Evolutionary conservation across 2,113 vertebrate species (phyloP).

Genomic region (Vidua chalybeata): DNA sequence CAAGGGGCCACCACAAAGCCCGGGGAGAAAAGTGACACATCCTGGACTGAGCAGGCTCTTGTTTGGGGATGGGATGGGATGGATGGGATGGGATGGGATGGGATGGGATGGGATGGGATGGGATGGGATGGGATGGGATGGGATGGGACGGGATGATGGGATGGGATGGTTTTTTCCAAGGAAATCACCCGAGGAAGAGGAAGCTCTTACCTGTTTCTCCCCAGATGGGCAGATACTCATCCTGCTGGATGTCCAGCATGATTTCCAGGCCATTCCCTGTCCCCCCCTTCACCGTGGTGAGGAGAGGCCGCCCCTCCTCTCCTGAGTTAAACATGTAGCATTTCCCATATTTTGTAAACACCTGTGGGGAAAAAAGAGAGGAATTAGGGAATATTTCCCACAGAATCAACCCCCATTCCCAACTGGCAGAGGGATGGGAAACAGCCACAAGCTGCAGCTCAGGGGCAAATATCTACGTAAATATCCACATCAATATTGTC

Average conservation of each 20-base stretch:
- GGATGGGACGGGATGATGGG: not conserved
- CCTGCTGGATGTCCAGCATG: constrained; percentile 99
- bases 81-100: not conserved
- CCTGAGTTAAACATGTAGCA: constrained; percentile 99
- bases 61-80: not conserved
- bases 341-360: constrained; percentile 98
- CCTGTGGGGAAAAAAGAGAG: constrained; percentile 74
- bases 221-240: constrained; percentile 86
- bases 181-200: not conserved
- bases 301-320: constrained; percentile 91
- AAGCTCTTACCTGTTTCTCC: constrained; percentile 80
- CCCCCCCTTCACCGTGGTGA: constrained; percentile 96
- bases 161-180: not conserved
- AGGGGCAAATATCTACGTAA: not conserved
- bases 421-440: not conserved
- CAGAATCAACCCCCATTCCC: fast-evolving
- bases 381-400: not conserved
- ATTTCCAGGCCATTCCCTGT: constrained; percentile 98
- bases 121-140: not conserved
- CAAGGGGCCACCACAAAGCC: not conserved
- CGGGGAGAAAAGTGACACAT: fast-evolving
- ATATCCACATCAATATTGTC: not conserved
- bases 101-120: not conserved
- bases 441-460: not conserved
- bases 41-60: too few species aligned